These are phyloP conservation scores for Lophius americanus DNA, from an alignment of 2,797 vertebrate genomes.

Conservation along the genomic window DNA sequence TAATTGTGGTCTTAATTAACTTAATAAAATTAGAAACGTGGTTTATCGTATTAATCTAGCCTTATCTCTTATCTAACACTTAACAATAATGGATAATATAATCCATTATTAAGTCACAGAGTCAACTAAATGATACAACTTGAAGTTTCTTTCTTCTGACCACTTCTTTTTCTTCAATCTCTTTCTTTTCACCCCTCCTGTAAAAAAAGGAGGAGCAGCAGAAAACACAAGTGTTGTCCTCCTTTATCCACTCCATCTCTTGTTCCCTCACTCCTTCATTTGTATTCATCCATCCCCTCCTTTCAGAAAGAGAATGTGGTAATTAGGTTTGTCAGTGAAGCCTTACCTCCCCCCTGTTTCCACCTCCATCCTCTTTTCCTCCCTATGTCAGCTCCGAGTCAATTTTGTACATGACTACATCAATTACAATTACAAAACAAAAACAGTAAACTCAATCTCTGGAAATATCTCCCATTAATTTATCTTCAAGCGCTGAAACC, in stretches of 20 bases:
- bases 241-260: background rate
- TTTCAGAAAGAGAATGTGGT: slow-evolving; percentile 30
- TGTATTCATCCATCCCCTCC: slow-evolving; percentile 31
- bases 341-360: slow-evolving; percentile 16
- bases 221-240: background rate
- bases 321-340: slow-evolving; percentile 40
- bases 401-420: slow-evolving; percentile 48
- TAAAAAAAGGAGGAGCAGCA: background rate
- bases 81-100: too few species aligned
- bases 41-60: too few species aligned
- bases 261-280: slow-evolving; percentile 26
- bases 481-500: slow-evolving; percentile 42
- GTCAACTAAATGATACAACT: too few species aligned
- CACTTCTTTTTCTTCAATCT: background rate
- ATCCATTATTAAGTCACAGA: too few species aligned
- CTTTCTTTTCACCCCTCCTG: background rate
- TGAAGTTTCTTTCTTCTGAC: too few species aligned
- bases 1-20: too few species aligned
- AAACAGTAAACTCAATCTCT: slow-evolving; percentile 41
- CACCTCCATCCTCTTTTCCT: slow-evolving; percentile 15
- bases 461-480: slow-evolving; percentile 51
- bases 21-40: too few species aligned
- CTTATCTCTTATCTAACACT: too few species aligned
- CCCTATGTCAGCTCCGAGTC: slow-evolving; percentile 39
- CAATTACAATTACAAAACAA: slow-evolving; percentile 55